A percentile compares a stretch with the other conserved stretches of the same genome.
Evolutionary conservation across 2,888 invertebrate species (phyloP).

Genomic region (Tortricodes alternella): DNA sequence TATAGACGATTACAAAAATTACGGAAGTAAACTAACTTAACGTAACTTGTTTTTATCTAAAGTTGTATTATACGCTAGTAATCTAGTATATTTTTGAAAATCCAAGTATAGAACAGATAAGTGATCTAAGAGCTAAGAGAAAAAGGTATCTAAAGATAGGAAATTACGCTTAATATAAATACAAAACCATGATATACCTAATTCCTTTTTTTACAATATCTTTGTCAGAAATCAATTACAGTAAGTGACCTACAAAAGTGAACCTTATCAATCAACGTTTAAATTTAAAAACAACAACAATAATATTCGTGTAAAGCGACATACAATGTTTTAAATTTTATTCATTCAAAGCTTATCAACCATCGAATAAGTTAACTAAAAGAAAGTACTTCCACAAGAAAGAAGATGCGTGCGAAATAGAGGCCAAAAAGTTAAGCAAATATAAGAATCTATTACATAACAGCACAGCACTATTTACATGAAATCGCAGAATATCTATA

Average conservation of each 20-base stretch:
- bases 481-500: constrained; percentile 15
- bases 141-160: not conserved
- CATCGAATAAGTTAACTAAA: not conserved
- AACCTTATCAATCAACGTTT: no score
- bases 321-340: not conserved
- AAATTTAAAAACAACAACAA: no score
- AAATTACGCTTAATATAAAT: not conserved
- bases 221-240: no score
- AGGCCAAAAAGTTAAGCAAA: constrained; percentile 35
- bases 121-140: not conserved
- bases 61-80: no score
- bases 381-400: constrained; percentile 18
- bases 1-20: no score
- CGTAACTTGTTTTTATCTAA: no score
- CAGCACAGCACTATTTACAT: constrained; percentile 32
- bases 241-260: no score
- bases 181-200: no score
- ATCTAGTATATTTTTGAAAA: no score
- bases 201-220: no score
- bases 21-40: no score
- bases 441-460: constrained; percentile 32
- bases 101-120: not conserved
- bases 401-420: constrained; percentile 39
- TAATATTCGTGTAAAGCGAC: no score
- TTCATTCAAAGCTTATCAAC: not conserved